Percentiles rank a stretch among this genome's conserved stretches.
These are phyloP conservation scores for Cichlasoma orientale DNA, from an alignment of 2,797 vertebrate species.

Conservation along the genomic window DNA sequence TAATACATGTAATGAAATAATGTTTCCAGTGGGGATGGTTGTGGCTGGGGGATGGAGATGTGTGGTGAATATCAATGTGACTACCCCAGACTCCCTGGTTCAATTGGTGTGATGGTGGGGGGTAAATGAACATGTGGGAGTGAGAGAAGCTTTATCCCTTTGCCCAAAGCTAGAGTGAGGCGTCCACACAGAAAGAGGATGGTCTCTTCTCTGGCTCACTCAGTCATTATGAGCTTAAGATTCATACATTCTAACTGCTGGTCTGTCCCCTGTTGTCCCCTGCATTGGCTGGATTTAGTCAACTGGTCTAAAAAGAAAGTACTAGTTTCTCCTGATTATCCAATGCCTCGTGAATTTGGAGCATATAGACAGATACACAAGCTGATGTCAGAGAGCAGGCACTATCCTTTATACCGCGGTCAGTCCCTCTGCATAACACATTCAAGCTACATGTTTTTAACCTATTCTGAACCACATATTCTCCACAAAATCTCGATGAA, in stretches of 20 bases:
- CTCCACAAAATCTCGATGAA: conserved; percentile 57
- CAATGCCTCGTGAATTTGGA: neutral
- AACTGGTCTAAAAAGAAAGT: conserved; percentile 10
- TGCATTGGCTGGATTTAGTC: neutral
- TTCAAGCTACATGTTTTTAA: conserved; percentile 25
- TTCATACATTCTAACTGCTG: conserved; percentile 48
- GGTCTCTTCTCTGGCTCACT: conserved; percentile 54
- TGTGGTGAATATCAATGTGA: conserved; percentile 81
- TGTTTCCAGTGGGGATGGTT: conserved; percentile 84
- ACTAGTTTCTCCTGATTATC: conserved; percentile 44
- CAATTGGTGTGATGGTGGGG: conserved; percentile 82
- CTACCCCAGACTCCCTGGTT: conserved; percentile 76
- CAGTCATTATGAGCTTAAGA: conserved; percentile 70
- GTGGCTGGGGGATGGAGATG: conserved; percentile 77
- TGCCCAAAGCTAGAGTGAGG: conserved; percentile 77
- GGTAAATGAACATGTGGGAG: conserved; percentile 84
- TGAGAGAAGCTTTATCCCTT: conserved; percentile 77
- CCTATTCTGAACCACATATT: conserved; percentile 45
- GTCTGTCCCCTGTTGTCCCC: conserved; percentile 18
- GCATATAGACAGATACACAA: neutral
- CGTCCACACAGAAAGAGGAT: conserved; percentile 64
- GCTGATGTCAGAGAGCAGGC: neutral
- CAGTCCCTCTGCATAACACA: neutral
- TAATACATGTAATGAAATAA: conserved; percentile 89
- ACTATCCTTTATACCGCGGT: neutral